Conservation (phyloP, 2,888 invertebrate genomes). For the Polymixis flavicincta region DNA sequence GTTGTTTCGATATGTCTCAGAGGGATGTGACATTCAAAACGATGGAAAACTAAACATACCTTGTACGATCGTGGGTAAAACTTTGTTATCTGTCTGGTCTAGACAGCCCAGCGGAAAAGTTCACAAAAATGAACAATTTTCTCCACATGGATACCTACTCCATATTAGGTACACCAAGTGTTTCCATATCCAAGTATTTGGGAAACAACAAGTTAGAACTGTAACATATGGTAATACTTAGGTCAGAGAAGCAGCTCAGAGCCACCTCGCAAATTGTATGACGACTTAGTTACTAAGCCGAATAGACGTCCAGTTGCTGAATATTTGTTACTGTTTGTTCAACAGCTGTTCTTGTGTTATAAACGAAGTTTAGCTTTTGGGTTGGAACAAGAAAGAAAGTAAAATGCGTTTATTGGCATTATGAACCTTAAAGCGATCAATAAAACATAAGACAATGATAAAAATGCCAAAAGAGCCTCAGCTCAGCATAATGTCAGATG, state of each 20-base stretch:
- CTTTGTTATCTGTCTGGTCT: too few relatives aligned
- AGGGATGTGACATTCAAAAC: neutral
- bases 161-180: neutral
- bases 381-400: neutral
- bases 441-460: too few relatives aligned
- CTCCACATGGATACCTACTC: neutral
- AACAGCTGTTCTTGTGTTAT: conserved; percentile 28
- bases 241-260: conserved; percentile 52
- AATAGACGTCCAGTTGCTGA: conserved; percentile 46
- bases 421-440: too few relatives aligned
- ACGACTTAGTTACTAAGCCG: conserved; percentile 56
- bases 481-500: too few relatives aligned
- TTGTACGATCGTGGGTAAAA: neutral
- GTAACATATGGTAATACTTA: conserved; percentile 42
- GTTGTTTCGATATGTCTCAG: neutral
- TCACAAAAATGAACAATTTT: neutral
- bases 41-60: neutral
- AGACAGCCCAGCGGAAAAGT: neutral
- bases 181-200: neutral
- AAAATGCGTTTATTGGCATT: too few relatives aligned
- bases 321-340: conserved; percentile 45
- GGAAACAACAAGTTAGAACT: conserved; percentile 46
- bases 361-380: conserved; percentile 4
- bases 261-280: conserved; percentile 49
- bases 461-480: too few relatives aligned